Percentiles rank a stretch among this genome's conserved stretches.
Conservation (phyloP, 2,888 invertebrate species). For the Tenthredo scrophulariae region DNA sequence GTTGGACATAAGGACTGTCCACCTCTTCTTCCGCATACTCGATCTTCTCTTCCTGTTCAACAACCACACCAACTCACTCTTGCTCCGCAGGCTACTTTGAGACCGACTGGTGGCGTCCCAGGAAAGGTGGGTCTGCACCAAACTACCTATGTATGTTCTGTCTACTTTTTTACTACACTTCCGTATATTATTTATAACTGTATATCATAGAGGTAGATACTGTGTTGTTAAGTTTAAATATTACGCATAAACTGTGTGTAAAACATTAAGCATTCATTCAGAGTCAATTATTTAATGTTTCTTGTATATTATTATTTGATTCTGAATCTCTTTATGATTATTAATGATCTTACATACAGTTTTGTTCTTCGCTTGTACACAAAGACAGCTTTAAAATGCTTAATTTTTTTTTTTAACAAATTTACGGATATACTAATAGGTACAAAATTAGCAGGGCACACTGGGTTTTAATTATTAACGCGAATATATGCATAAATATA, state of each 20-base stretch:
- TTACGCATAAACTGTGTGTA: conserved; percentile 29
- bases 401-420: conserved; percentile 21
- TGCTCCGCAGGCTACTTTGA: conserved; percentile 97
- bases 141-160: conserved; percentile 78
- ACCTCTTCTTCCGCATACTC: conserved; percentile 86
- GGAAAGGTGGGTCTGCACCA: conserved; percentile 91
- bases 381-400: conserved; percentile 38
- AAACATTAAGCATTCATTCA: neutral
- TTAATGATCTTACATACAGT: conserved; percentile 40
- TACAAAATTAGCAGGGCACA: conserved; percentile 5
- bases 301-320: neutral
- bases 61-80: conserved; percentile 78
- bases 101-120: conserved; percentile 96
- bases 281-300: neutral
- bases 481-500: conserved; percentile 12
- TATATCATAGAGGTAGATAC: conserved; percentile 59
- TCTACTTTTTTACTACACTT: conserved; percentile 75
- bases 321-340: neutral
- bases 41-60: conserved; percentile 77
- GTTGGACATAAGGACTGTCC: conserved; percentile 82
- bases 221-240: conserved; percentile 41
- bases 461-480: neutral
- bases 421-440: conserved; percentile 24
- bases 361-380: conserved; percentile 9
- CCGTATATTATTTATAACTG: conserved; percentile 61